Percentiles rank a stretch among this genome's conserved stretches.
Conservation (phyloP, 2,113 vertebrate species). For the Petrocephalus zakoni region DNA sequence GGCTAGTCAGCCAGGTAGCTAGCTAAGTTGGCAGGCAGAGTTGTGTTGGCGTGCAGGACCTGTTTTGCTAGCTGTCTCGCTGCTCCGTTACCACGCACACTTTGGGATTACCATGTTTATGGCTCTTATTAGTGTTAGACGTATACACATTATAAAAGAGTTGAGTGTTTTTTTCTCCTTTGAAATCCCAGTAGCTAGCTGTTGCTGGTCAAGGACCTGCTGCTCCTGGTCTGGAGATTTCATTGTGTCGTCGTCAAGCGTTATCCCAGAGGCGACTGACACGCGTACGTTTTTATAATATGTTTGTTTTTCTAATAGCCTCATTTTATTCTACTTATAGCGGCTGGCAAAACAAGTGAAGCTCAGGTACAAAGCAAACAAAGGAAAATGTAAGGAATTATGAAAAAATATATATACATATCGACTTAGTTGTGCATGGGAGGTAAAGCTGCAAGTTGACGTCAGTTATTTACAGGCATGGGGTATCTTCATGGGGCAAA, state of each 20-base stretch:
- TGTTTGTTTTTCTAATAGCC: not conserved
- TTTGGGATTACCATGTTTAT: not conserved
- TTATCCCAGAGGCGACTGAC: not conserved
- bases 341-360: not conserved
- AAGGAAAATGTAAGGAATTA: not conserved
- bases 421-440: not conserved
- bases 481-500: not conserved
- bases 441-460: not conserved
- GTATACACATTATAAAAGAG: not conserved
- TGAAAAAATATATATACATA: not conserved
- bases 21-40: constrained; percentile 19
- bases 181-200: not conserved
- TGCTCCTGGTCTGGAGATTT: not conserved
- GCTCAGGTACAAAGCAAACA: not conserved
- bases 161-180: not conserved
- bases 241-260: not conserved
- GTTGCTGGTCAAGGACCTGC: not conserved
- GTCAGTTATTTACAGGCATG: not conserved
- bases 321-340: not conserved
- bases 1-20: not conserved
- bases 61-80: not conserved
- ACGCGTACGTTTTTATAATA: not conserved
- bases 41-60: not conserved
- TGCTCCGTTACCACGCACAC: not conserved
- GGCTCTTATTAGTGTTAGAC: not conserved